A percentile compares a stretch with the other conserved stretches of the same genome.
Conservation (phyloP, 2,888 invertebrate species). For the Monopis laevigella region DNA sequence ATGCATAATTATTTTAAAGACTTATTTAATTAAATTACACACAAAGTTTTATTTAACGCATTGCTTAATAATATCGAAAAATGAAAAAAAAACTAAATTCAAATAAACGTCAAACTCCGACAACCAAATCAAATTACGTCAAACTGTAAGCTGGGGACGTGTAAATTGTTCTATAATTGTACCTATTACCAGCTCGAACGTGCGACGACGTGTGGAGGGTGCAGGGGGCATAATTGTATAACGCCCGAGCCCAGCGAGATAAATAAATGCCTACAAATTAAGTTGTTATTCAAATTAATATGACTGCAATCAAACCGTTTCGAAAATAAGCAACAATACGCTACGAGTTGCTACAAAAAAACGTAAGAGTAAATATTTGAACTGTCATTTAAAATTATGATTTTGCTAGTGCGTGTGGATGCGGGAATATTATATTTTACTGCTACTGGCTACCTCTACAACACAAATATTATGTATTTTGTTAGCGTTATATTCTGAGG, state of each 20-base stretch:
- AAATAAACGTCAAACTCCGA: conserved; percentile 45
- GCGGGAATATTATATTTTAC: too few species aligned
- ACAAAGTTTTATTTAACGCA: background rate
- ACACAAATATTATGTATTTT: too few species aligned
- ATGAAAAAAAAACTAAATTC: conserved; percentile 27
- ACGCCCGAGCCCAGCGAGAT: background rate
- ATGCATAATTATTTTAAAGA: too few species aligned
- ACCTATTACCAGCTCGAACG: conserved; percentile 26
- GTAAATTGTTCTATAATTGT: conserved; percentile 49
- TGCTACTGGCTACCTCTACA: too few species aligned
- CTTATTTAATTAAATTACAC: too few species aligned
- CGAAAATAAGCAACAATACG: too few species aligned
- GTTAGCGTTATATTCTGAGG: too few species aligned
- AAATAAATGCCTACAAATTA: conserved; percentile 6
- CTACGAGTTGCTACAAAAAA: too few species aligned
- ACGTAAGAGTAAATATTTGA: too few species aligned
- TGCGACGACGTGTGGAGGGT: background rate
- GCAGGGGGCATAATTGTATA: background rate
- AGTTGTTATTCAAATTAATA: conserved; percentile 5
- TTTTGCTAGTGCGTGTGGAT: too few species aligned
- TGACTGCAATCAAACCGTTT: too few species aligned
- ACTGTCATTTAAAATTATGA: too few species aligned
- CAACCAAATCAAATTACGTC: conserved; percentile 53
- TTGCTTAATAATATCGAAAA: background rate
- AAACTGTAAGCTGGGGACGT: conserved; percentile 33